Evolutionary conservation across 2,113 vertebrate species (phyloP), one percentile per base, ranked within the genome.

Genomic region (Tinamus guttatus): DNA sequence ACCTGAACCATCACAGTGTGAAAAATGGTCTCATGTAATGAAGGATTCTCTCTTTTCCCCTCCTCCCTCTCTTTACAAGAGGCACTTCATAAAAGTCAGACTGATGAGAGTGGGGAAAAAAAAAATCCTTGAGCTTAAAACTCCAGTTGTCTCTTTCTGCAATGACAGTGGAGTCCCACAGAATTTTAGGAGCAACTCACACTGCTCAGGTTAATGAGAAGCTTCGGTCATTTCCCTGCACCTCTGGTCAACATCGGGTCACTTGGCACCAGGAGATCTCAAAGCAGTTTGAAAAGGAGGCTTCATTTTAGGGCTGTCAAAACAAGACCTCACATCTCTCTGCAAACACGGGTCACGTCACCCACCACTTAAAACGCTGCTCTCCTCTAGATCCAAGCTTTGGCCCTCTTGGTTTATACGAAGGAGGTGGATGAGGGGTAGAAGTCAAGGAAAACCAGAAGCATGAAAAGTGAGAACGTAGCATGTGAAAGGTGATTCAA

Each of bases 401-500:
- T 0, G 6, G 62, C 20, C 6, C 14, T 11, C 38, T 28, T 22
- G n/a, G 47, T 28, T 64, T 47, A 30, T 15, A 32, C 67, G 76
- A 40, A 85, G 58, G 30, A 0, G 0, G 56, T 7, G 28, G 51
- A 87, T 12, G 32, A 76, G 67, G n/a, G 21, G 13, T 52, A 69
- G 8, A 13, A 34, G 36, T 24, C 65, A 25, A 77, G 82, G 87
- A 90, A 89, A 77, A 85, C 1, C 20, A 62, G 90, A 91, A 93
- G 90, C 71, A 6, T 12, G 43, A n/a, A 71, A 89, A 93, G 75
- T 0, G 2, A 92, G 94, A 76, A n/a, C 5, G 6, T 32, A 21
- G 7, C 10, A n/a, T 41, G 77, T 51, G 20, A 93, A 88, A 84
- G 78, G 62, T 51, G 78, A 96, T 73, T 76, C 85, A 82, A 97